Conservation (phyloP, 1,140 invertebrate species). For the Drosophila saltans region DNA sequence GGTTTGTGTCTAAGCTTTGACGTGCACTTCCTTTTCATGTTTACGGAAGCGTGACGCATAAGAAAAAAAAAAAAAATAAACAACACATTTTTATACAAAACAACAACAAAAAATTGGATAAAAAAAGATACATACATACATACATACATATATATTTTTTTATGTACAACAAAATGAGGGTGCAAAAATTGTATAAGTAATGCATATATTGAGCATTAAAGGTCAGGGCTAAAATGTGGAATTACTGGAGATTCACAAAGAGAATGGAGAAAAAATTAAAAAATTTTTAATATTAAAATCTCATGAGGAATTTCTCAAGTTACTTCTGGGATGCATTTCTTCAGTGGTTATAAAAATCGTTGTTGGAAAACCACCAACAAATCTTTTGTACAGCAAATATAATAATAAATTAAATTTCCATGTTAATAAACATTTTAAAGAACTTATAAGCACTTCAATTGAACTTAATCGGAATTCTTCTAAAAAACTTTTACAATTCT, state of each 20-base stretch:
- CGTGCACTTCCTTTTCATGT: conserved; percentile 82
- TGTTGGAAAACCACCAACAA: too few species aligned
- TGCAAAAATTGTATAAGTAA: conserved; percentile 18
- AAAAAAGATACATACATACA: neutral
- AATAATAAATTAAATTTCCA: too few species aligned
- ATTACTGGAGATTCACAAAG: neutral
- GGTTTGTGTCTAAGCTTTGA: conserved; percentile 82
- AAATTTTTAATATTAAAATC: neutral
- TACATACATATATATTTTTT: too few species aligned
- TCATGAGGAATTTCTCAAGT: neutral
- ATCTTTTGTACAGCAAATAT: too few species aligned
- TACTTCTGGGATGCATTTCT: too few species aligned
- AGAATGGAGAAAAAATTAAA: neutral
- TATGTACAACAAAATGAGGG: conserved; percentile 13
- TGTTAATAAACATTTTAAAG: too few species aligned
- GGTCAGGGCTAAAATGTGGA: neutral
- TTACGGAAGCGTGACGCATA: conserved; percentile 65
- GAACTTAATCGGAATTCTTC: too few species aligned
- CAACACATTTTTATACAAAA: conserved; percentile 26
- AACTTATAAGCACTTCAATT: too few species aligned
- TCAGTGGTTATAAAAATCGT: too few species aligned
- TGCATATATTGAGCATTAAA: conserved; percentile 9
- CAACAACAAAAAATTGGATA: conserved; percentile 17
- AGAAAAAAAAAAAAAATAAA: conserved; percentile 40
- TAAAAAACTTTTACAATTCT: too few species aligned